Percentiles rank a stretch among this genome's conserved stretches.
Evolutionary conservation across 2,888 invertebrate genomes (phyloP).

Genomic region (Mechanitis mazaeus): DNA sequence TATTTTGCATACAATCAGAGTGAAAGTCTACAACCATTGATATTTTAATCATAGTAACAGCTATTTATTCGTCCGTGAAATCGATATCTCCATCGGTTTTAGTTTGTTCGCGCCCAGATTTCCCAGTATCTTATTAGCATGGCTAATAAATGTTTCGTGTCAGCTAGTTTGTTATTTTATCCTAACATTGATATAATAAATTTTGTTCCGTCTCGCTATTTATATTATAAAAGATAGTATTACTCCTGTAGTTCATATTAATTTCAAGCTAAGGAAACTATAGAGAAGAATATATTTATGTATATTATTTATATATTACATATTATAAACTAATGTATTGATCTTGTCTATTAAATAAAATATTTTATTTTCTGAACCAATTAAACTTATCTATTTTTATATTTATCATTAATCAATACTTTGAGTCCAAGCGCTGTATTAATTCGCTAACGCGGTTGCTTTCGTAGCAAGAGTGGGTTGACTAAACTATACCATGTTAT

Average conservation of each 20-base stretch:
- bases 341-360: too few relatives aligned
- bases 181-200: conserved; percentile 20
- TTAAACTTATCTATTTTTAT: too few relatives aligned
- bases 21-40: conserved; percentile 62
- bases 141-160: conserved; percentile 28
- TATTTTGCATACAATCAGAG: conserved; percentile 72
- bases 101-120: conserved; percentile 23
- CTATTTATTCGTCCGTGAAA: conserved; percentile 58
- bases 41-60: conserved; percentile 62
- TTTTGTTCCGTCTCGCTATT: conserved; percentile 10
- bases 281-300: background rate
- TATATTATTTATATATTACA: too few relatives aligned
- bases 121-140: conserved; percentile 27
- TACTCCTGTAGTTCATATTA: background rate
- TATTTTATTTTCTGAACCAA: too few relatives aligned
- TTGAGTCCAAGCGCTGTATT: too few relatives aligned
- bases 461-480: too few relatives aligned
- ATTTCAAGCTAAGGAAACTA: background rate
- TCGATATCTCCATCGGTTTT: conserved; percentile 47
- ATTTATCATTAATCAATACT: too few relatives aligned
- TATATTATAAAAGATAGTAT: conserved; percentile 1
- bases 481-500: too few relatives aligned
- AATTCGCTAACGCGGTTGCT: too few relatives aligned
- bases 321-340: too few relatives aligned
- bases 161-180: conserved; percentile 23